Base-by-base conservation (phyloP, 2,888 invertebrate genomes). In the Idaea straminata region DNA sequence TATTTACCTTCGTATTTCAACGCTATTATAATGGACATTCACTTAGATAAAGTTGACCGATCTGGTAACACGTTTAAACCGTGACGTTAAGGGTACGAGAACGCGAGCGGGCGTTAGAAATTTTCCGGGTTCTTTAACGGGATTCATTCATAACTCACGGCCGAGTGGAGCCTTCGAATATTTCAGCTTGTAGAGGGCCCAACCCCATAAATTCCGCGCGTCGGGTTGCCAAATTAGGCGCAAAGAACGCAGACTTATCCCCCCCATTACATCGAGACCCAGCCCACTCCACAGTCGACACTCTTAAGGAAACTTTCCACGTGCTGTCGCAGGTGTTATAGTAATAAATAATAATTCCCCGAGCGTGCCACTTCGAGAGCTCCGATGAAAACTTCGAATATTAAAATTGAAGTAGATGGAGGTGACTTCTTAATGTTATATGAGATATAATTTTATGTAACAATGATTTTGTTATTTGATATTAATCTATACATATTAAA, bases 151-250 rank as follows among this genome's bases (percentile, higher is more conserved):
- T 92, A 92, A 92, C 91, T 91, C 89, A 90, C 90, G 91, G 90
- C 73, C 88, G 91, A 92, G 88, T 87, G 89, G 88, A 89, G 87
- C 88, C 86, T 90, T 90, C 92, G 88, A 92, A 92, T 91, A 91
- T 92, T 92, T 90, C 91, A 91, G 86, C 85, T 87, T 84, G 88
- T 84, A 86, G 80, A 83, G 81, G 79, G 85, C 81, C 84, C 86
- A 83, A 83, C 88, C 85, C 87, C 82, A 92, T 92, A 92, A 92
- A 92, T 92, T 92, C 92, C 91, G 88, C 86, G 90, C 89, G 89
- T 91, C 91, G 91, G 89, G 89, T 86, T 91, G 92, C 92, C 91
- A 92, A 92, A 92, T 92, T 92, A 92, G 92, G 92, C 92, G 92
- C 86, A 86, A 91, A 91, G 83, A 89, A 84, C 83, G 86, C 81